Evolutionary conservation across 2,888 invertebrate genomes (phyloP).

Genomic region (Panorpa germanica): DNA sequence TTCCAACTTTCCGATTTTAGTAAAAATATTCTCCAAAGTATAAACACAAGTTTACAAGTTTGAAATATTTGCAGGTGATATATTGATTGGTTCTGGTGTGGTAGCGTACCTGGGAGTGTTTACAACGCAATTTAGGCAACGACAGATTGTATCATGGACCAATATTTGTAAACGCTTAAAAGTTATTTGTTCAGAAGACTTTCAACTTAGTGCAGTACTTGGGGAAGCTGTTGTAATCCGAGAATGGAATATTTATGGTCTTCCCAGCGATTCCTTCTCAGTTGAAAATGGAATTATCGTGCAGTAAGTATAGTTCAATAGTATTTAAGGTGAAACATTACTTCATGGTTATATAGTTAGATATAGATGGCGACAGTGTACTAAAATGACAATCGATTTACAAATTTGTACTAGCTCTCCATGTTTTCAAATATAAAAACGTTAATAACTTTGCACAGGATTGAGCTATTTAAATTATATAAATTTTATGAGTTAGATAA

Average conservation of each 20-base stretch:
- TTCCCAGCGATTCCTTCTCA: slow-evolving; percentile 78
- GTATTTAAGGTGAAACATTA: no score
- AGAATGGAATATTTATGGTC: slow-evolving; percentile 78
- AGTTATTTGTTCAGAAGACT: slow-evolving; percentile 58
- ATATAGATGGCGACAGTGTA: no score
- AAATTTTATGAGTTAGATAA: no score
- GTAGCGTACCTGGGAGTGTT: slow-evolving; percentile 88
- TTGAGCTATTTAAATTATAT: no score
- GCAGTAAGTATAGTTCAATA: no score
- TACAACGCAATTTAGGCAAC: slow-evolving; percentile 47
- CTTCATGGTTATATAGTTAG: no score
- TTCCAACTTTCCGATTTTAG: no score
- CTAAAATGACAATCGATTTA: no score
- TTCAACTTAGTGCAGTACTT: slow-evolving; percentile 56
- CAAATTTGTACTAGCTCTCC: no score
- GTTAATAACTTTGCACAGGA: no score
- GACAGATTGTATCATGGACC: slow-evolving; percentile 59
- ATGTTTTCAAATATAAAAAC: no score
- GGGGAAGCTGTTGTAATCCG: slow-evolving; percentile 83
- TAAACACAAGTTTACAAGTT: slow-evolving; percentile 13
- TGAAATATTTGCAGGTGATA: slow-evolving; percentile 48
- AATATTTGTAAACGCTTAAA: slow-evolving; percentile 43
- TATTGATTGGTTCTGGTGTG: slow-evolving; percentile 71
- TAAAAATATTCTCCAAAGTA: no score
- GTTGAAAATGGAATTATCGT: slow-evolving; percentile 86